phyloP scores from a whole-genome alignment of 2,113 vertebrate species.

The Ophiodon elongatus region DNA sequence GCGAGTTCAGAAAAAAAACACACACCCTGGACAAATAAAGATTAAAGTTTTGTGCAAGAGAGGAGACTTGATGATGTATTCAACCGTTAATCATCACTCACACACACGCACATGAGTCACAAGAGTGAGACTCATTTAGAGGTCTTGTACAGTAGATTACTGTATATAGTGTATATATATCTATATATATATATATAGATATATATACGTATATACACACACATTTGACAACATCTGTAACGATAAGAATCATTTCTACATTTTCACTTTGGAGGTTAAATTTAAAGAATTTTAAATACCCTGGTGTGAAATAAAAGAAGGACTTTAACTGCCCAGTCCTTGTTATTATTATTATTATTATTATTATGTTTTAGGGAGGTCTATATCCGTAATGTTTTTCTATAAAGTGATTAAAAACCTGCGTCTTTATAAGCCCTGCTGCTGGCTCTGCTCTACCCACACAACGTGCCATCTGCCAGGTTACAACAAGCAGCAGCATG shows the following conservation, averaged over 20 bases:
- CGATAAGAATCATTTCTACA: not conserved
- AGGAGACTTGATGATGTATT: not conserved
- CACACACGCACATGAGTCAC: slow-evolving; percentile 10
- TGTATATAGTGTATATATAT: no score
- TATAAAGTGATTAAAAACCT: slow-evolving; percentile 1
- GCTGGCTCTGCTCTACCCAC: slow-evolving; percentile 21
- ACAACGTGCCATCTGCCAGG: slow-evolving; percentile 20
- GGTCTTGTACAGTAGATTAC: not conserved
- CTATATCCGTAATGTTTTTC: no score
- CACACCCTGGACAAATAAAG: slow-evolving; percentile 52
- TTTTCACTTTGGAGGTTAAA: not conserved
- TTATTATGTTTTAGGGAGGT: not conserved
- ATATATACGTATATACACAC: no score
- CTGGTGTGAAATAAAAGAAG: not conserved
- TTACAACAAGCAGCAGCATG: slow-evolving; percentile 67
- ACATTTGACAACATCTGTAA: not conserved
- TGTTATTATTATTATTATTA: no score
- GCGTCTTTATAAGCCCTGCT: slow-evolving; percentile 2
- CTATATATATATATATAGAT: no score
- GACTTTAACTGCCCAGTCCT: not conserved
- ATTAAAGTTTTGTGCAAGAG: slow-evolving; percentile 36
- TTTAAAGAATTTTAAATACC: not conserved
- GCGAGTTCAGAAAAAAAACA: slow-evolving; percentile 17
- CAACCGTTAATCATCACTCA: slow-evolving; percentile 9
- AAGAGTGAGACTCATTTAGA: not conserved